Conservation (phyloP, 2,888 invertebrate genomes). For the Micropterix aruncella region DNA sequence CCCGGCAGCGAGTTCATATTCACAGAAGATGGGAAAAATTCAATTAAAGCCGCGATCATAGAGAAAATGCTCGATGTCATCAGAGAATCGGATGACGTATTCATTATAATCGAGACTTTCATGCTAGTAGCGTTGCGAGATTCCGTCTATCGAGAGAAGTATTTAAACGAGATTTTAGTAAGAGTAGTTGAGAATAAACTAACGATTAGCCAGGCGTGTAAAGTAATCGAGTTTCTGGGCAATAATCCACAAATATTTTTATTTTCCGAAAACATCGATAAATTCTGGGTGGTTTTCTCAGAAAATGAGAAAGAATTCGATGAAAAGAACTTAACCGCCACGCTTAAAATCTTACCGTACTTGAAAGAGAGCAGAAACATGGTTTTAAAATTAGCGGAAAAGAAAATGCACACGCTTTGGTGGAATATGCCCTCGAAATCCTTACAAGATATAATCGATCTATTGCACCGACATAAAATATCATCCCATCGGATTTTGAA, state of each 20-base stretch:
- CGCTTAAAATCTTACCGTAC: slow-evolving; percentile 41
- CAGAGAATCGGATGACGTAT: slow-evolving; percentile 31
- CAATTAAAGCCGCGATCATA: slow-evolving; percentile 32
- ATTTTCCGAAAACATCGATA: slow-evolving; percentile 41
- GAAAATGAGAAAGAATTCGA: slow-evolving; percentile 41
- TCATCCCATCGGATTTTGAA: slow-evolving; percentile 27
- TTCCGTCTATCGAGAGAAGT: slow-evolving; percentile 31
- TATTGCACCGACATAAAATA: slow-evolving; percentile 26
- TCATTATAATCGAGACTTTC: slow-evolving; percentile 30
- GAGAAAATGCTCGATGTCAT: slow-evolving; percentile 31
- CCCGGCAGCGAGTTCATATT: slow-evolving; percentile 17
- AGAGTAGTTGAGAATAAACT: slow-evolving; percentile 45
- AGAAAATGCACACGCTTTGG: slow-evolving; percentile 41
- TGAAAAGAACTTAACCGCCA: slow-evolving; percentile 37
- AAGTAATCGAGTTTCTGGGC: slow-evolving; percentile 39
- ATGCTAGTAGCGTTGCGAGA: slow-evolving; percentile 26
- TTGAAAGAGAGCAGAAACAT: slow-evolving; percentile 44
- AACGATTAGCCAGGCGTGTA: slow-evolving; percentile 41
- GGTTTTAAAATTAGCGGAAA: slow-evolving; percentile 41
- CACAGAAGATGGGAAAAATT: slow-evolving; percentile 4
- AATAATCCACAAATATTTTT: slow-evolving; percentile 28
- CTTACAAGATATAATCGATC: slow-evolving; percentile 33
- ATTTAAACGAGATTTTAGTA: slow-evolving; percentile 46
- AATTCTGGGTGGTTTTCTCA: slow-evolving; percentile 51
- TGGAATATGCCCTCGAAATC: slow-evolving; percentile 31